phyloP scores from a whole-genome alignment of 1,140 invertebrate species.

The Zaprionus nigranus region DNA sequence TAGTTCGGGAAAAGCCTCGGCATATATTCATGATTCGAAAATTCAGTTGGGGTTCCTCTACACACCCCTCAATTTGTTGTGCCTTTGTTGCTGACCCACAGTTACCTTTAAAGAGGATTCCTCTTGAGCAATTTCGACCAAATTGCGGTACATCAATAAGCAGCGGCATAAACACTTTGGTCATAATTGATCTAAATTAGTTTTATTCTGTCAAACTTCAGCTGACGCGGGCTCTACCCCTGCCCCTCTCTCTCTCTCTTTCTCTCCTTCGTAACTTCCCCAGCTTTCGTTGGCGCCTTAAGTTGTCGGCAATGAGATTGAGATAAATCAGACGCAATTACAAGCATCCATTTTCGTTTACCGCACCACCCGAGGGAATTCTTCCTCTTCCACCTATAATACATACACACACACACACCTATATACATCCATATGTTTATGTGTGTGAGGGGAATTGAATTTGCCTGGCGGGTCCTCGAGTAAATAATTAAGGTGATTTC shows the following conservation, averaged over 20 bases:
- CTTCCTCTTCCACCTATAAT: slow-evolving; percentile 13
- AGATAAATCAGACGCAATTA: slow-evolving; percentile 82
- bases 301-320: slow-evolving; percentile 59
- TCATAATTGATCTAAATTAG: slow-evolving; percentile 77
- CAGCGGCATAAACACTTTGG: slow-evolving; percentile 31
- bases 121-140: slow-evolving; percentile 24
- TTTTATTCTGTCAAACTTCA: slow-evolving; percentile 60
- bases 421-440: slow-evolving; percentile 5
- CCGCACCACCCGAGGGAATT: slow-evolving; percentile 10
- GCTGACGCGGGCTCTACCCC: slow-evolving; percentile 25
- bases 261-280: background rate
- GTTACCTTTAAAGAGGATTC: background rate
- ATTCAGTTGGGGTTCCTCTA: slow-evolving; percentile 24
- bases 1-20: background rate
- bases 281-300: background rate
- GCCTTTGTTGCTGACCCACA: background rate
- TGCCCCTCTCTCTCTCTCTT: background rate
- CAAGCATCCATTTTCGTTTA: slow-evolving; percentile 72
- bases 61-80: background rate
- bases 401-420: slow-evolving; percentile 1
- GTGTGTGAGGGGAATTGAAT: slow-evolving; percentile 9
- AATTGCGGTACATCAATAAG: slow-evolving; percentile 65
- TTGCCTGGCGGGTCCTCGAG: slow-evolving; percentile 23
- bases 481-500: slow-evolving; percentile 73
- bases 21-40: slow-evolving; percentile 56